Conservation (phyloP, 2,888 invertebrate genomes). For the Toxonevra muliebris region DNA sequence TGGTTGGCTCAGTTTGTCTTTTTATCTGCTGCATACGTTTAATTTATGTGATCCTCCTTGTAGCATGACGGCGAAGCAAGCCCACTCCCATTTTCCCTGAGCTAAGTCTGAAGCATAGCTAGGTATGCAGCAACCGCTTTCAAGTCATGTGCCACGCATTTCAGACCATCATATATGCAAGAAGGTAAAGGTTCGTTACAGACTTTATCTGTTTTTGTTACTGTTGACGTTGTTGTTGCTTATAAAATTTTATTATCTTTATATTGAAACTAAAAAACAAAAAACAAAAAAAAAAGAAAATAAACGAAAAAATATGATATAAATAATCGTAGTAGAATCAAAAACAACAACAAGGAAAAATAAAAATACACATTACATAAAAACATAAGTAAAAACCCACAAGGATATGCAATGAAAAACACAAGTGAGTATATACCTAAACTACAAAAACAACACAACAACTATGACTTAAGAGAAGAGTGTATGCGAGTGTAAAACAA, state of each 20-base stretch:
- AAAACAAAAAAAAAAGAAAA: background rate
- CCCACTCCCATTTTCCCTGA: too few species aligned
- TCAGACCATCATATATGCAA: too few species aligned
- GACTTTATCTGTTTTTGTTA: too few species aligned
- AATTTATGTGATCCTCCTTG: too few species aligned
- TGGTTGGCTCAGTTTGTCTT: too few species aligned
- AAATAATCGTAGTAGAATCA: background rate
- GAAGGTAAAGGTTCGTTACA: too few species aligned
- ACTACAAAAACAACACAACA: background rate
- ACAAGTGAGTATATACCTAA: background rate
- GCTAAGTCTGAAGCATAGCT: too few species aligned
- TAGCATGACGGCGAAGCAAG: too few species aligned
- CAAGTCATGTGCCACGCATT: too few species aligned
- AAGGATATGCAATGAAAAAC: background rate
- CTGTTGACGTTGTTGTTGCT: background rate
- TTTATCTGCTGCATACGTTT: too few species aligned
- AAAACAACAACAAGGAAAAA: background rate
- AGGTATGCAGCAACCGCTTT: too few species aligned
- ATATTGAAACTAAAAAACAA: background rate
- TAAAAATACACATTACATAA: background rate
- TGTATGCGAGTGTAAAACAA: background rate
- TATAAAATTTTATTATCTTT: background rate
- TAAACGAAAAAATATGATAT: background rate
- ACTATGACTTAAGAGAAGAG: background rate
- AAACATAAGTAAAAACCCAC: background rate